Base-by-base conservation (phyloP, 30 jellyfish, hydroid and myxozoan genomes). In the Turritopsis dohrnii region DNA sequence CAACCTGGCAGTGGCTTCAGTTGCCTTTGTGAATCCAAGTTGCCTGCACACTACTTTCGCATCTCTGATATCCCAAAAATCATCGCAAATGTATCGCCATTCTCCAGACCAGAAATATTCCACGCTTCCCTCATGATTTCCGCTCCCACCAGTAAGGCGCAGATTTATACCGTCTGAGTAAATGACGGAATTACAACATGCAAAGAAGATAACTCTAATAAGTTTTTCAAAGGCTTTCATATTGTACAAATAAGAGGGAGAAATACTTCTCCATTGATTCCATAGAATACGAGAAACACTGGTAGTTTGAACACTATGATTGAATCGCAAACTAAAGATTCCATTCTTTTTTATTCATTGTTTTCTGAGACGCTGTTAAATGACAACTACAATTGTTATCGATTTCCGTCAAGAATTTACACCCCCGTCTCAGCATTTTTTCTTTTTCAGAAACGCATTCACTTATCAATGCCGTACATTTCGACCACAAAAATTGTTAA, bases 21-120 rank as follows among this genome's bases (percentile, higher is more conserved):
- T 27, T 16, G 96, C 92, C 69, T 87, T 87, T 29, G 91, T 71
- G 72, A 71, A 92, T 22, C 96, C 96, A 41, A 92, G 95, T 79
- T 92, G 97, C 18, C 97, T 84, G 81, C 97, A 92, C 21, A 84
- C 96, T 18, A 92, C 97, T 74, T 92, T 92, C 1, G 97, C 97
- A 76, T 92, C 97, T 81, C 97, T 84, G 22, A 73, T 71, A 77
- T 92, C 97, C 89, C 96, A 92, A 52, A 80, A 83, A 82, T 92
- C 97, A 83, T 92, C 97, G 54, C 97, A 92, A 18, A 92, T 84
- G 41, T 82, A 80, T 26, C 90, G 83, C 97, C 97, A 92, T 83
- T 84, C 92, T 5, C 90, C 90, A 28, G 84, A 74, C 85, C 69
- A 82, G 74, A 71, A 92, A 18, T 87, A 88, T 71, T 88, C 90